Evolutionary conservation across 2,888 invertebrate species (phyloP).

Genomic region (Eumacrocentrus americanus): DNA sequence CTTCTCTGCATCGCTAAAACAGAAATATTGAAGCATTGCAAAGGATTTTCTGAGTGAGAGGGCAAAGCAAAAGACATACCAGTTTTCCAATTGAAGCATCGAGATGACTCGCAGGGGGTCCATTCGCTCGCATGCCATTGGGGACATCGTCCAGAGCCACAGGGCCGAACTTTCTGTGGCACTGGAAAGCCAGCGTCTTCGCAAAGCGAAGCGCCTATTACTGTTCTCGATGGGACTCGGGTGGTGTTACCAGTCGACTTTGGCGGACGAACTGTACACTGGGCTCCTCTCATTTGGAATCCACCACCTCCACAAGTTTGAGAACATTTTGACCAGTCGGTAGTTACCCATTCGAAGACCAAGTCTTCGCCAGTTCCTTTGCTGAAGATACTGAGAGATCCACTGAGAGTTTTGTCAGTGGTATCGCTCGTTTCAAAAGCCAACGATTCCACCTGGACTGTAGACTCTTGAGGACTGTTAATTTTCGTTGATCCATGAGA

Average conservation of each 20-base stretch:
- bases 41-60: no score
- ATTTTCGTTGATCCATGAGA: constrained; percentile 23
- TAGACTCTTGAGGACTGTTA: constrained; percentile 26
- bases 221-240: constrained; percentile 46
- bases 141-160: constrained; percentile 74
- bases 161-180: constrained; percentile 70
- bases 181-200: constrained; percentile 73
- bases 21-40: no score
- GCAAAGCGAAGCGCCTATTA: constrained; percentile 71
- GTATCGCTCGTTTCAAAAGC: constrained; percentile 58
- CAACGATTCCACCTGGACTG: constrained; percentile 32
- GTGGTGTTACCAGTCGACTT: constrained; percentile 58
- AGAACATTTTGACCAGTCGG: constrained; percentile 87
- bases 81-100: constrained; percentile 78
- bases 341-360: constrained; percentile 79
- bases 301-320: constrained; percentile 82
- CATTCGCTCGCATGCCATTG: constrained; percentile 75
- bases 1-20: constrained; percentile 74
- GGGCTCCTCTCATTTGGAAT: constrained; percentile 71
- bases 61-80: constrained; percentile 57
- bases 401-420: constrained; percentile 54
- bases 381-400: constrained; percentile 49
- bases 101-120: constrained; percentile 74
- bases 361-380: constrained; percentile 58
- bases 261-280: constrained; percentile 72